Evolutionary conservation across 2,888 invertebrate species (phyloP), one percentile per base, ranked within the genome.

Genomic region (Aethes cnicana): DNA sequence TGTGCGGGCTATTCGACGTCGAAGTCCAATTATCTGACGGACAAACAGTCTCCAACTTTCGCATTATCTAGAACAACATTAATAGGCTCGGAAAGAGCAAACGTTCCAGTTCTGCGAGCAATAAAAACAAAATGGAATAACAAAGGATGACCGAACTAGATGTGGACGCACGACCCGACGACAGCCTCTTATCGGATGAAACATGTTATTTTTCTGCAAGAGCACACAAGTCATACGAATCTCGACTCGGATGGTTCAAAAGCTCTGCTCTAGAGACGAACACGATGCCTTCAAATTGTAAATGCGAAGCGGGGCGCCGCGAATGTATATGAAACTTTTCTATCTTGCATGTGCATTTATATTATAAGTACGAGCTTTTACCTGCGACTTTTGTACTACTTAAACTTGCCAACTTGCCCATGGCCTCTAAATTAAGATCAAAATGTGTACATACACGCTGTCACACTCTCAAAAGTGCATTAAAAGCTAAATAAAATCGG

Each of bases 141-240:
- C 69, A 66, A 62, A 67, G 65, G 73, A 77, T 71, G 80, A 79
- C 78, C 76, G 66, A 74, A 68, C 81, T 79, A 84, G 79, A 74
- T 74, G 72, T 65, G 69, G 58, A 72, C 72, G 73, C 79, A 80
- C 23, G 37, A 28, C 81, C 81, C 77, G 85, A 78, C 81, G 83
- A 84, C 84, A 81, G 71, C 63, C 76, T 70, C 81, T 83, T 86
- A 86, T 85, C 84, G 74, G 84, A 84, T 85, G 74, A 72, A 74
- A 78, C 81, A 81, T 81, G 81, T 81, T 84, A 83, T 86, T 84
- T 84, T 78, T 81, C 76, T 79, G 69, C 71, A 66, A 69, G 68
- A 80, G 77, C 73, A 77, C 75, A 72, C 75, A 78, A 78, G 77
- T 77, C 76, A 76, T 79, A 78, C 78, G 74, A 81, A 79, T 74